Evolutionary conservation across 2,888 invertebrate genomes (phyloP).

Genomic region (Lomographa bimaculata): DNA sequence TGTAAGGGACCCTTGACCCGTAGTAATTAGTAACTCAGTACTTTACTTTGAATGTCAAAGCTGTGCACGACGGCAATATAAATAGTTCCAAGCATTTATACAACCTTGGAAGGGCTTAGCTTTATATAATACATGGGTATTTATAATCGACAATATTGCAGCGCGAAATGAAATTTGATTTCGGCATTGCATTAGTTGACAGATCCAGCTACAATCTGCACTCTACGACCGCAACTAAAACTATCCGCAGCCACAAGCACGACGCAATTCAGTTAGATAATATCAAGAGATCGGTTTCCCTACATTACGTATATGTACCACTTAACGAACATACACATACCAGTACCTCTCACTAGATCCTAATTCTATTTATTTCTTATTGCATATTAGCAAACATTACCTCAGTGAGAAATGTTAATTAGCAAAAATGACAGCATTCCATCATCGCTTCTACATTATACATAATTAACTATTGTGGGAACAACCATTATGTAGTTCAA

Average conservation of each 20-base stretch:
- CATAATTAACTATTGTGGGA: conserved; percentile 15
- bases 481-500: conserved; percentile 1
- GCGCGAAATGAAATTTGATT: conserved; percentile 2
- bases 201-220: too few species aligned
- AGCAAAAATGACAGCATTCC: conserved; percentile 27
- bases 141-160: too few species aligned
- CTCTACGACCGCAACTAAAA: conserved; percentile 8
- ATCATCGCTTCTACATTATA: conserved; percentile 10
- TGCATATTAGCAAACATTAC: conserved; percentile 45
- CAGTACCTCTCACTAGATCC: conserved; percentile 38
- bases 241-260: conserved; percentile 15
- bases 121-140: too few species aligned
- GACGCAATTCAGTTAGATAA: conserved; percentile 58
- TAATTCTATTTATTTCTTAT: conserved; percentile 43
- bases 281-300: conserved; percentile 61
- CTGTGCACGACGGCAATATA: too few species aligned
- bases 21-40: too few species aligned
- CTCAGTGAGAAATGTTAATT: conserved; percentile 40
- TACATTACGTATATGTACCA: conserved; percentile 55
- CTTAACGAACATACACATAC: conserved; percentile 41
- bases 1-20: too few species aligned
- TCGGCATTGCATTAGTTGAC: too few species aligned
- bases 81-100: too few species aligned
- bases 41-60: too few species aligned
- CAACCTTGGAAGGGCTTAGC: too few species aligned